A percentile compares a stretch with the other conserved stretches of the same genome.
Evolutionary conservation across 2,797 vertebrate genomes (phyloP).

Genomic region (Thunnus albacares): DNA sequence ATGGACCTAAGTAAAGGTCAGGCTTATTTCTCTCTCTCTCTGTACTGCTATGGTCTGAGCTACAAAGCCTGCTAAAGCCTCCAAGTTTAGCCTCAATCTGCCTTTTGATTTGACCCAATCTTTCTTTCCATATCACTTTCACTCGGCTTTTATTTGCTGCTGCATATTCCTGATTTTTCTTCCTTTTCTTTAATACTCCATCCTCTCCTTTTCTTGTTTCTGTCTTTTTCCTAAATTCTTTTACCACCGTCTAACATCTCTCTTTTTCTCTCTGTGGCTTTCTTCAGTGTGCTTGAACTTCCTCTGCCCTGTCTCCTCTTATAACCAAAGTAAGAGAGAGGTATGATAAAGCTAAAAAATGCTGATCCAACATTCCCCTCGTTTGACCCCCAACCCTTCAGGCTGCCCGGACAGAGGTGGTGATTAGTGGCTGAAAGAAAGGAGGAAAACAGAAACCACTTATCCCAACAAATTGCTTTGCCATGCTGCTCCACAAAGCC

Average conservation of each 20-base stretch:
- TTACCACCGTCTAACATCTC: neutral
- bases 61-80: neutral
- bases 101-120: neutral
- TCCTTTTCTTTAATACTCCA: neutral
- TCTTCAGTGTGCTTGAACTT: slow-evolving; percentile 38
- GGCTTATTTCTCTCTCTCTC: slow-evolving; percentile 10
- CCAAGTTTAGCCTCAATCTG: slow-evolving; percentile 8
- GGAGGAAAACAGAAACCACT: slow-evolving; percentile 13
- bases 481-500: neutral
- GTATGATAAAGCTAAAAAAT: slow-evolving; percentile 7
- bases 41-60: neutral
- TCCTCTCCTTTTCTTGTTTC: neutral
- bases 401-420: neutral
- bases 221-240: neutral
- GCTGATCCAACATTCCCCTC: neutral
- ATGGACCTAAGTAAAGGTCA: slow-evolving; percentile 49
- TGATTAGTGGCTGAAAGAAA: neutral
- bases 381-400: neutral
- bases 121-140: neutral
- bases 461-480: slow-evolving; percentile 18
- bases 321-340: slow-evolving; percentile 1
- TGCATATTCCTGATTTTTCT: neutral
- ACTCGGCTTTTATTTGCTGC: neutral
- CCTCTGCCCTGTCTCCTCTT: slow-evolving; percentile 21
- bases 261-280: neutral